These are phyloP conservation scores for Triplophysa tibetana DNA, from an alignment of 2,113 vertebrate species.

Conservation along the genomic window DNA sequence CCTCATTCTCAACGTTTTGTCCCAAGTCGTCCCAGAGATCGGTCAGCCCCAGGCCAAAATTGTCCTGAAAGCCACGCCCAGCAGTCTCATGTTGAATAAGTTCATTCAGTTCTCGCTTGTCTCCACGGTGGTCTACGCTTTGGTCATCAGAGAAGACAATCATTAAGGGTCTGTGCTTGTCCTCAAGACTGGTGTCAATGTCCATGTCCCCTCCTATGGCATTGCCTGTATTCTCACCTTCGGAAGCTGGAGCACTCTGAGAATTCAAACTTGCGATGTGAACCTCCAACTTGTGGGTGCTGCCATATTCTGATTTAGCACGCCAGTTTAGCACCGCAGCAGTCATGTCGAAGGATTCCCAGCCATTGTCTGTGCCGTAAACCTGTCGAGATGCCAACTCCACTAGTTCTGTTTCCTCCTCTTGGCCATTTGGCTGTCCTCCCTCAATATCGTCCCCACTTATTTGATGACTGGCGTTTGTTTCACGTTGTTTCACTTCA, in stretches of 20 bases:
- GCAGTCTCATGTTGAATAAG: conserved; percentile 91
- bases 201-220: conserved; percentile 77
- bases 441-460: conserved; percentile 48
- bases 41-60: conserved; percentile 61
- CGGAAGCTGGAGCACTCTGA: conserved; percentile 48
- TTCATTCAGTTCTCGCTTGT: conserved; percentile 85
- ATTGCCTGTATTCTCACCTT: conserved; percentile 58
- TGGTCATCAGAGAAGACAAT: conserved; percentile 96
- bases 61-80: conserved; percentile 67
- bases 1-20: conserved; percentile 59
- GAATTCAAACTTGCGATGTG: conserved; percentile 81
- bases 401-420: conserved; percentile 63
- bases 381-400: conserved; percentile 86
- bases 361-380: conserved; percentile 83
- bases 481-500: conserved; percentile 69
- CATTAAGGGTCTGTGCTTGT: conserved; percentile 88
- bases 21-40: conserved; percentile 64
- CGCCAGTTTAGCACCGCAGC: conserved; percentile 84
- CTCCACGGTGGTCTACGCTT: conserved; percentile 83
- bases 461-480: conserved; percentile 49
- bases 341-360: conserved; percentile 93
- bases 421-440: neutral
- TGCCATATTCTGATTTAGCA: conserved; percentile 70
- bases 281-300: conserved; percentile 86
- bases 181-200: conserved; percentile 83